Percentiles rank a stretch among this genome's conserved stretches.
Conservation (phyloP, 2,113 vertebrate genomes). For the Euleptes europaea region DNA sequence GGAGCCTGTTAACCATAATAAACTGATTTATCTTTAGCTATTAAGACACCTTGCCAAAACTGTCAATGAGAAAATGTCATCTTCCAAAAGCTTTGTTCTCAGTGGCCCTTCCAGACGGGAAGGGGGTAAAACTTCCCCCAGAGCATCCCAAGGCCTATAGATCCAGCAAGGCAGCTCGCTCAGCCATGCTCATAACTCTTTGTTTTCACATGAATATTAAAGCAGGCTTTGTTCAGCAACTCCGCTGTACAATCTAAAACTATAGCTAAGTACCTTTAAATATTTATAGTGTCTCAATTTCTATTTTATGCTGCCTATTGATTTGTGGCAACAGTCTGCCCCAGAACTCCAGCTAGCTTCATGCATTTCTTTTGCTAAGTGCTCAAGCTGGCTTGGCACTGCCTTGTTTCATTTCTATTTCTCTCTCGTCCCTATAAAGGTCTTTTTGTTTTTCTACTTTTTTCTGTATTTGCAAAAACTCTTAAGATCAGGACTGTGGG, state of each 20-base stretch:
- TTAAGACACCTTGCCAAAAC: background rate
- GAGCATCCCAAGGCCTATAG: no score
- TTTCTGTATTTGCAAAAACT: no score
- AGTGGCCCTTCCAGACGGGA: fast-evolving
- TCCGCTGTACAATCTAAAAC: background rate
- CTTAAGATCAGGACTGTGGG: background rate
- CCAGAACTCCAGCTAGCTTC: background rate
- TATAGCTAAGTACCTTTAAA: background rate
- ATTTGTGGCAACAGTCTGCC: background rate
- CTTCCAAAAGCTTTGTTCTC: fast-evolving
- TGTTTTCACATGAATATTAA: background rate
- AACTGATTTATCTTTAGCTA: background rate
- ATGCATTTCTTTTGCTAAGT: background rate
- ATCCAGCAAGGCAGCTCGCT: fast-evolving
- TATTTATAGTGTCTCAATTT: background rate
- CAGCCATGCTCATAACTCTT: no score
- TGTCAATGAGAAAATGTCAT: no score
- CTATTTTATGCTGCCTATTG: background rate
- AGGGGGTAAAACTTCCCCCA: no score
- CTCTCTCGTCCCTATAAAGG: no score
- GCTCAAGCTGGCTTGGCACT: background rate
- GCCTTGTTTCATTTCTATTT: background rate
- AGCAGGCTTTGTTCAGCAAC: background rate
- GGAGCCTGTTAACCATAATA: background rate
- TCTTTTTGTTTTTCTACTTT: no score